Conservation (phyloP, 1,140 invertebrate genomes). For the Bombus pascuorum region DNA sequence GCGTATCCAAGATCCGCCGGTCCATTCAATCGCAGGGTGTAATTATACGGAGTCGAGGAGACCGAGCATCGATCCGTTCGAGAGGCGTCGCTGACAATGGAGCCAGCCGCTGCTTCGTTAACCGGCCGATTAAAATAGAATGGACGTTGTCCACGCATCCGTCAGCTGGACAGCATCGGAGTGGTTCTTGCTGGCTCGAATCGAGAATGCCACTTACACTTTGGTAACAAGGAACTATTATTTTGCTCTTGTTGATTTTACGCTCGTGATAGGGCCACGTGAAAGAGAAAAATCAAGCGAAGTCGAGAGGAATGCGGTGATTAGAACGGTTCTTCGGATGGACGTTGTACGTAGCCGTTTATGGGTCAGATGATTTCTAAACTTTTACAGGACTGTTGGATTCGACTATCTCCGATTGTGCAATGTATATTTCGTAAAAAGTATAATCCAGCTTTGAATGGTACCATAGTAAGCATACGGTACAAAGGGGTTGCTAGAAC, state of each 20-base stretch:
- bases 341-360: background rate
- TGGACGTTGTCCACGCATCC: conserved; percentile 48
- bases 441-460: background rate
- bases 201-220: conserved; percentile 32
- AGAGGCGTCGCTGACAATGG: conserved; percentile 63
- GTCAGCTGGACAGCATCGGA: conserved; percentile 19
- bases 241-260: conserved; percentile 16
- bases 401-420: background rate
- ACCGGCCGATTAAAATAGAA: conserved; percentile 67
- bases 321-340: background rate
- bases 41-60: conserved; percentile 65
- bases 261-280: background rate
- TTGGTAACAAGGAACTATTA: conserved; percentile 40
- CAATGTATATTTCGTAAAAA: background rate
- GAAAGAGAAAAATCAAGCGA: background rate
- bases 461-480: background rate
- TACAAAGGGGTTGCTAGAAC: background rate
- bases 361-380: background rate
- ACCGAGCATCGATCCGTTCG: conserved; percentile 60
- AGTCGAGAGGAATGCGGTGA: background rate
- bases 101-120: conserved; percentile 63
- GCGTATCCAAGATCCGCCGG: conserved; percentile 21
- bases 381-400: background rate
- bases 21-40: conserved; percentile 60
- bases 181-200: background rate